These are phyloP conservation scores for Cercocebus atys DNA, from an alignment of 2,113 vertebrate genomes.

Conservation along the genomic window DNA sequence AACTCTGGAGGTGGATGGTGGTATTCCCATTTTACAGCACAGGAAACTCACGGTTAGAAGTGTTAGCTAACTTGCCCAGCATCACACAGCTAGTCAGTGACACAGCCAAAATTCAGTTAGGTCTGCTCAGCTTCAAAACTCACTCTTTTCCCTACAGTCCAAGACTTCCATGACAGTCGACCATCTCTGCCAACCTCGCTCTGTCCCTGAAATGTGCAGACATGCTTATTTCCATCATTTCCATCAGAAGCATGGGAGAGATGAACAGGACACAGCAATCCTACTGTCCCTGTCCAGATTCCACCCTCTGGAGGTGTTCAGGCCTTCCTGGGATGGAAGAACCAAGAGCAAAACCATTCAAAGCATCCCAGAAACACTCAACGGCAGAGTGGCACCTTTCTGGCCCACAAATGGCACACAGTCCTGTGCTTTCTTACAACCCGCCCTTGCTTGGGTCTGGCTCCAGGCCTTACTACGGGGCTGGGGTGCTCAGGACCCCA, in stretches of 20 bases:
- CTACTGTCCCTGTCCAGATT: background rate
- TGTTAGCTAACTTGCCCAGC: background rate
- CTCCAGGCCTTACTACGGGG: background rate
- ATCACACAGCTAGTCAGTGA: background rate
- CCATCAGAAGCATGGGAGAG: background rate
- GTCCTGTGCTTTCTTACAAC: background rate
- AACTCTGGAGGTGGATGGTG: background rate
- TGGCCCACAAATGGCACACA: fast-evolving
- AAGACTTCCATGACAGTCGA: background rate
- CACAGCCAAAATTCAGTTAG: background rate
- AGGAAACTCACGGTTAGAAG: background rate
- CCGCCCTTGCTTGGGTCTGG: background rate
- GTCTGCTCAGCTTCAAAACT: background rate
- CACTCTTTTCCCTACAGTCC: background rate
- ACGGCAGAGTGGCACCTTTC: background rate
- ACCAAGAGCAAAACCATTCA: background rate
- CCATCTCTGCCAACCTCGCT: too few species aligned
- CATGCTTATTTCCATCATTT: background rate
- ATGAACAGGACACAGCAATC: background rate
- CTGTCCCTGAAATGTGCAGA: background rate
- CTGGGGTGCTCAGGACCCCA: background rate
- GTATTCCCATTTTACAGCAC: background rate
- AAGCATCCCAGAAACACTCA: background rate
- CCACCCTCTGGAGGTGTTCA: background rate
- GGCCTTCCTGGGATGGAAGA: background rate